phyloP scores from a whole-genome alignment of 2,113 vertebrate genomes.

The Microtus richardsoni region DNA sequence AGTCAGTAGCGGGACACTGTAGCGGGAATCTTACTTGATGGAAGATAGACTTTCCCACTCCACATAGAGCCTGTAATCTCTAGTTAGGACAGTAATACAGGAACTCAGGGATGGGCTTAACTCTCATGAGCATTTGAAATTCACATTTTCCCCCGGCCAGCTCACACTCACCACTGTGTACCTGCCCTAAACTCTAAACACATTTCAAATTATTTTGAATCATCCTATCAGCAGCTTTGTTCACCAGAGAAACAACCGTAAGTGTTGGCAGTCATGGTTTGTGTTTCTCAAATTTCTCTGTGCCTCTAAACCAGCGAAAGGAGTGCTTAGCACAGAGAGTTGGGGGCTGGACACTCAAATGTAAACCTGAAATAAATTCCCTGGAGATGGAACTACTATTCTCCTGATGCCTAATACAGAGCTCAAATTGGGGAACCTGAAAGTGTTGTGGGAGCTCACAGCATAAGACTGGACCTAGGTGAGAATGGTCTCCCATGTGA shows the following conservation, averaged over 20 bases:
- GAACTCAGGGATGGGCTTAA: not conserved
- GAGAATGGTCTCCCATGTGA: not conserved
- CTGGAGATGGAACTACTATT: not conserved
- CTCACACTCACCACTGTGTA: not conserved
- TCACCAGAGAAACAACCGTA: not conserved
- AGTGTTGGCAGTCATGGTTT: not conserved
- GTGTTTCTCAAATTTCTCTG: conserved; percentile 2
- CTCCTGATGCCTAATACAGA: not conserved
- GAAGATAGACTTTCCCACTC: not conserved
- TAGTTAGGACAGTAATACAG: not conserved
- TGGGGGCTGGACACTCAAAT: not conserved
- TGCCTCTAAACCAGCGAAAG: not conserved
- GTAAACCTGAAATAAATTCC: conserved; percentile 4
- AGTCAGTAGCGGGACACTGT: not conserved
- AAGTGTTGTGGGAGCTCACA: not conserved
- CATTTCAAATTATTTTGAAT: conserved; percentile 7
- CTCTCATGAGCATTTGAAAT: not conserved
- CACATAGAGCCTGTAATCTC: not conserved
- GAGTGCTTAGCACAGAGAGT: not conserved
- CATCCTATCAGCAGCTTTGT: not conserved
- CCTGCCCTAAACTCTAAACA: not conserved
- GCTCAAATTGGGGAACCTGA: not conserved
- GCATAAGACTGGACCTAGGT: not conserved
- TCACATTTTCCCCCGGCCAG: conserved; percentile 24
- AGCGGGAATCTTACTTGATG: not conserved